These are phyloP conservation scores for Catocala nupta DNA, from an alignment of 2,888 invertebrate genomes.

Conservation along the genomic window DNA sequence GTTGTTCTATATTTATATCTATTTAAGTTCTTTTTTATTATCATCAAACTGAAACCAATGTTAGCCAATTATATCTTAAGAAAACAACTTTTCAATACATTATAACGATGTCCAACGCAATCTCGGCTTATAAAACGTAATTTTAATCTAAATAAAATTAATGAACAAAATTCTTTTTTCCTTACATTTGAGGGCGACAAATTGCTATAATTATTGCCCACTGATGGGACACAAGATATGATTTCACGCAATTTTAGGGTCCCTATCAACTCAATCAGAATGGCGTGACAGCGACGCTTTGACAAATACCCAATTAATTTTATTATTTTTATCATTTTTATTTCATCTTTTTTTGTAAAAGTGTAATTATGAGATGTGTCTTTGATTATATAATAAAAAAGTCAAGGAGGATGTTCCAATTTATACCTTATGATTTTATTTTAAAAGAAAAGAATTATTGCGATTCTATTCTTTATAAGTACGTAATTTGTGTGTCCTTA, in stretches of 20 bases:
- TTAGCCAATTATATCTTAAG: no score
- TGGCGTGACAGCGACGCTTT: conserved; percentile 67
- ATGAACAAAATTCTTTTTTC: conserved; percentile 44
- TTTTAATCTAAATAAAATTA: conserved; percentile 42
- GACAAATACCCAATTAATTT: conserved; percentile 75
- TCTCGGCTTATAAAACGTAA: conserved; percentile 6
- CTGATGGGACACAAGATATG: conserved; percentile 61
- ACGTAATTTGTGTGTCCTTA: no score
- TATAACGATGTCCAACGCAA: neutral
- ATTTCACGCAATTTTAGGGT: conserved; percentile 69
- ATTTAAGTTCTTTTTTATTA: no score
- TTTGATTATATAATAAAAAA: neutral
- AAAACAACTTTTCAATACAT: no score
- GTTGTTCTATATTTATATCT: no score
- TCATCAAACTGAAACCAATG: no score
- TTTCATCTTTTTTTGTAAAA: conserved; percentile 38
- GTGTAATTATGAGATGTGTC: conserved; percentile 14
- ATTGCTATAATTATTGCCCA: conserved; percentile 78
- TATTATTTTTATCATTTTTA: conserved; percentile 56
- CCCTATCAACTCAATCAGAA: conserved; percentile 68
- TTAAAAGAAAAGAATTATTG: no score
- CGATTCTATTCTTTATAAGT: no score
- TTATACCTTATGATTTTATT: no score
- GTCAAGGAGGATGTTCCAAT: no score
- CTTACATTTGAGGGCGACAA: conserved; percentile 65